Evolutionary conservation across 2,113 vertebrate genomes (phyloP).

Genomic region (Anseranas semipalmata): DNA sequence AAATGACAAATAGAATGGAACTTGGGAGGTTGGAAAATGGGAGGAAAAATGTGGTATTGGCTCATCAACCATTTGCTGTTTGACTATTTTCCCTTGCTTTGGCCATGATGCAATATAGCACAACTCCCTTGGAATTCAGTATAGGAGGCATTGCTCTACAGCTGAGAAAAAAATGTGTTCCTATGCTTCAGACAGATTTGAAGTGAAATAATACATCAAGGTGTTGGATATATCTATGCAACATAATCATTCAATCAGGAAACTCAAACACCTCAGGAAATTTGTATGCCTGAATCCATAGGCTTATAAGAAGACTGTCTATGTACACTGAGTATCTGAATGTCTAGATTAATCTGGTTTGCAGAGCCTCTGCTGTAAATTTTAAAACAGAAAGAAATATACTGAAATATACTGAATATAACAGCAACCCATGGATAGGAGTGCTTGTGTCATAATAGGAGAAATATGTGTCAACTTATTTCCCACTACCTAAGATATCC

Average conservation of each 20-base stretch:
- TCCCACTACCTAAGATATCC: background rate
- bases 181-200: background rate
- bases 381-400: background rate
- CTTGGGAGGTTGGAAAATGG: background rate
- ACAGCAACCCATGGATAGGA: background rate
- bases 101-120: background rate
- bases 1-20: background rate
- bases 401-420: no score
- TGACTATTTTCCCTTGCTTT: background rate
- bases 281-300: background rate
- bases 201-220: background rate
- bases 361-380: background rate
- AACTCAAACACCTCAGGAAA: background rate
- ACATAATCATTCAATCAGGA: background rate
- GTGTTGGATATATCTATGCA: background rate
- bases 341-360: background rate
- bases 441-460: background rate
- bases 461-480: background rate
- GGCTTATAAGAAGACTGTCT: background rate
- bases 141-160: background rate
- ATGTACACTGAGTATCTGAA: background rate
- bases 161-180: background rate
- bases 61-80: background rate
- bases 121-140: background rate
- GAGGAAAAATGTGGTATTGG: background rate